phyloP scores from a whole-genome alignment of 1,140 invertebrate genomes.

The Drosophila sucinea region DNA sequence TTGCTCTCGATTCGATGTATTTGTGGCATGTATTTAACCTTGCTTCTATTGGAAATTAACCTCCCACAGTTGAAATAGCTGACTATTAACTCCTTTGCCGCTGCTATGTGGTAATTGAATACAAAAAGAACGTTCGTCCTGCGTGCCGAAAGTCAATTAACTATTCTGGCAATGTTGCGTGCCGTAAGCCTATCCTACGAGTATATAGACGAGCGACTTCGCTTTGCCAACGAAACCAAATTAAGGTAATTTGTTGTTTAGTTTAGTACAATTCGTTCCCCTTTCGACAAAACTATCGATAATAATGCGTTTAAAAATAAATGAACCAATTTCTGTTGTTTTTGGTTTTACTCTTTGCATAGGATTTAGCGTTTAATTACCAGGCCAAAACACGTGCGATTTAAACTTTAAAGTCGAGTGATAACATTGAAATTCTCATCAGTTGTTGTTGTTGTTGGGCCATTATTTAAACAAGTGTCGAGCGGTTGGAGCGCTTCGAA shows the following conservation, averaged over 20 bases:
- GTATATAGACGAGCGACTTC: not conserved
- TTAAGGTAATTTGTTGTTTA: conserved; percentile 16
- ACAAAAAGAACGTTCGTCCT: conserved; percentile 47
- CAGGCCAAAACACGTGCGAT: not conserved
- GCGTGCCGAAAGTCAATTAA: conserved; percentile 69
- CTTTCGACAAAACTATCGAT: conserved; percentile 24
- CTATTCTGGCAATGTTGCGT: conserved; percentile 55
- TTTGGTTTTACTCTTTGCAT: not conserved
- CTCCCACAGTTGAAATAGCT: conserved; percentile 53
- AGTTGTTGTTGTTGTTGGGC: not conserved
- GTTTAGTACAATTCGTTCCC: not conserved
- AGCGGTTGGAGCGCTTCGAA: not conserved
- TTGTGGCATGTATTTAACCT: conserved; percentile 42
- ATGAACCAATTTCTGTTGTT: conserved; percentile 1
- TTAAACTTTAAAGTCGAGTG: not conserved
- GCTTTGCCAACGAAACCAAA: not conserved
- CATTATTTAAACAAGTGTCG: conserved; percentile 2
- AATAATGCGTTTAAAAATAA: conserved; percentile 45
- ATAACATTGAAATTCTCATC: not conserved
- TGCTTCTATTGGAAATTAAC: conserved; percentile 49
- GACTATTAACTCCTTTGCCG: conserved; percentile 57
- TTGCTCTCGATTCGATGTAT: conserved; percentile 29
- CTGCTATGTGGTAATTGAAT: conserved; percentile 72
- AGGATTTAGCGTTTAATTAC: conserved; percentile 1
- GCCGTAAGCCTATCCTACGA: conserved; percentile 43